These are phyloP conservation scores for Chloropsis hardwickii DNA, from an alignment of 2,113 vertebrate species.

Conservation along the genomic window DNA sequence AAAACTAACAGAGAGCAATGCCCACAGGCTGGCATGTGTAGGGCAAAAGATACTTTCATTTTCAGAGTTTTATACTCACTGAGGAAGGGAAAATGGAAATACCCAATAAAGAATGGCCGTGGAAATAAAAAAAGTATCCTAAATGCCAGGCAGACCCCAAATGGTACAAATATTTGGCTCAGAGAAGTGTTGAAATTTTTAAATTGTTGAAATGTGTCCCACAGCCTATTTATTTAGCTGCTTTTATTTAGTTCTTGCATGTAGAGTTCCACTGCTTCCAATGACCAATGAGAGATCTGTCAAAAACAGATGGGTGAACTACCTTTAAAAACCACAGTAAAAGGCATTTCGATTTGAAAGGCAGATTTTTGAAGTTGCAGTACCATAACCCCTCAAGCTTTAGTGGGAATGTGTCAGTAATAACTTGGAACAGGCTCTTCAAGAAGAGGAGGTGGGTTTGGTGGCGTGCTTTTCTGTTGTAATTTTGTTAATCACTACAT, in stretches of 20 bases:
- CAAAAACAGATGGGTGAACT: neutral
- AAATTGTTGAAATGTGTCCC: fast-evolving
- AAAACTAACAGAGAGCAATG: neutral
- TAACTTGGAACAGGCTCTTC: neutral
- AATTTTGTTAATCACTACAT: neutral
- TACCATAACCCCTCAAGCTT: neutral
- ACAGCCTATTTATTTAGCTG: neutral
- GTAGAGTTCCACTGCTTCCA: neutral
- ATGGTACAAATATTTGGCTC: neutral
- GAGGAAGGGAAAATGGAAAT: neutral
- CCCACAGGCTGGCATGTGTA: neutral
- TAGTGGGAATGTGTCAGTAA: neutral
- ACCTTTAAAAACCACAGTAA: neutral
- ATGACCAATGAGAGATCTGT: neutral
- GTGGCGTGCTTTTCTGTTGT: neutral
- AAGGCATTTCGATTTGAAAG: neutral
- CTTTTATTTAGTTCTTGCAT: neutral
- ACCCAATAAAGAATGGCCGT: neutral
- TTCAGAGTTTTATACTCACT: neutral
- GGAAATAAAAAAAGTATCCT: neutral
- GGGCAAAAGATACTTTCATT: neutral
- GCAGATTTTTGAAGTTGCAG: neutral
- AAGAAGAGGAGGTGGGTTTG: neutral
- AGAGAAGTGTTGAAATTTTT: neutral
- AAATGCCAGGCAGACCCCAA: neutral